Evolutionary conservation across 2,888 invertebrate genomes (phyloP), one percentile per base, ranked within the genome.

Genomic region (Eucriotettix oculatus): DNA sequence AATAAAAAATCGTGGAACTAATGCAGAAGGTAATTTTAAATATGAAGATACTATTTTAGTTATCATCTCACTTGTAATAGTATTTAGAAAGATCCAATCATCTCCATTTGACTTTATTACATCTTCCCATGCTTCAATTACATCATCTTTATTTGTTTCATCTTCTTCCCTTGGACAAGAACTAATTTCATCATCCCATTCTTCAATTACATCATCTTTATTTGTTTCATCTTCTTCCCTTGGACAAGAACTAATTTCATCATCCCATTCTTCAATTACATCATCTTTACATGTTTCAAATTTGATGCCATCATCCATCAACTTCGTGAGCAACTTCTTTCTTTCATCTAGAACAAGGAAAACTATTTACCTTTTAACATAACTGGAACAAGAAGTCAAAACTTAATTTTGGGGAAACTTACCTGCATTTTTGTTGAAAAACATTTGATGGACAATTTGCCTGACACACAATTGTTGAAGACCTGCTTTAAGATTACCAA

Each of bases 401-500:
- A 1, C 0, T 1, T 11, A 1, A 11, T 10, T n/a, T 10, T 14
- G 9, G 17, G 9, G 14, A 10, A 48, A 60, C 60, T 60, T 52
- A 60, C 60, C 1, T 53, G 58, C 16, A 11, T 44, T 41, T 42
- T 59, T 58, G 10, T 57, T 60, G 56, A 61, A 58, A 42, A 62
- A 56, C 12, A 63, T 52, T 40, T 61, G 56, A 42, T 64, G 59
- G 44, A 65, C 60, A 40, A 65, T 62, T 40, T 52, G 52, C n/a
- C 61, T 57, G 9, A 65, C 60, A 60, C 65, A 65, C 52, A 65
- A 16, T 56, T 65, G 65, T 40, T 62, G 62, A 12, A 65, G 58
- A 16, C 65, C 65, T 48, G 64, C 62, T 43, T 60, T 61, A 10
- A 62, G 43, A 44, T 64, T 62, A n/a, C 65, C 65, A 63, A 65